Evolutionary conservation across 2,797 vertebrate species (phyloP), one percentile per base, ranked within the genome.

Genomic region (Enteromius radiatus): DNA sequence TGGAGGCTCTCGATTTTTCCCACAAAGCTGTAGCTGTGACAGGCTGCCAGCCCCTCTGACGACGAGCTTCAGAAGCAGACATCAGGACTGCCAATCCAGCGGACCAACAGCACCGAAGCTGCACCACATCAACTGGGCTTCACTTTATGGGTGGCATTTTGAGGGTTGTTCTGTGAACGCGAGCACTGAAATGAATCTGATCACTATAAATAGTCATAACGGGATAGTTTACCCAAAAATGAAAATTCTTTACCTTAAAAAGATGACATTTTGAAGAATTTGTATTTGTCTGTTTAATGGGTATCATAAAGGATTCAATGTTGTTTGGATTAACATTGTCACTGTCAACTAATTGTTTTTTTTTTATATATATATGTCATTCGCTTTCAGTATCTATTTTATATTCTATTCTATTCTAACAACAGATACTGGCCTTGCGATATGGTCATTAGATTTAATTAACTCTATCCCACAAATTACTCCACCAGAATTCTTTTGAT

Each of bases 21-120:
- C 81, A 79, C 75, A 74, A 76, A 81, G 65, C 69, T 59, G 64
- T 36, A 67, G 78, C 65, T 74, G 65, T 88, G 85, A 88, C 78
- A 82, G 76, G 71, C 56, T 79, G 78, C 75, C 83, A 81, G 59
- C 74, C 83, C 76, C 56, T 82, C 75, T 21, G 75, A 73, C 70
- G 74, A 73, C 17, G 38, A 81, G 68, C 78, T 84, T 84, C 78
- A 85, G 77, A 79, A 76, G 56, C 69, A 64, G 26, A 70, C 7
- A 31, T 73, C 69, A 61, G 9, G 36, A 81, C 33, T 74, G 74
- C 28, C 83, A 67, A 84, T 80, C 82, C 54, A 23, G 23, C 9
- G 9, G 77, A 79, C 73, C 82, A 63, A 82, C 79, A 28, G 74
- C n/a, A 28, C 54, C 10, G 56, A 67, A 64, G 65, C 41, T 63